Conservation (phyloP, 2,888 invertebrate genomes). For the Chaitophorus viminalis region DNA sequence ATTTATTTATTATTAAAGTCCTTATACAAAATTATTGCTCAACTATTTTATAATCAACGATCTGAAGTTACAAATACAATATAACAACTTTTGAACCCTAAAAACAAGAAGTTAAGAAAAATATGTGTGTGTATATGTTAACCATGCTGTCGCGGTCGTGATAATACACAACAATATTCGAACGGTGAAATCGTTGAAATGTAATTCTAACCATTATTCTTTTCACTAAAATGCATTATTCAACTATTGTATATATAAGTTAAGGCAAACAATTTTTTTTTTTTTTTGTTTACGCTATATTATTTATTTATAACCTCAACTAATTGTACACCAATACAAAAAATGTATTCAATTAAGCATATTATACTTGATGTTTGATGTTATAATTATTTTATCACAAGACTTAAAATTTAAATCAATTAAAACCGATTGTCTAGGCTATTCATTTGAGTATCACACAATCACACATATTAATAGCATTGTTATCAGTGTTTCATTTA, state of each 20-base stretch:
- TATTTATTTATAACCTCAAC: neutral
- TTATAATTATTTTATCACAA: neutral
- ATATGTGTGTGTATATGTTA: neutral
- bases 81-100: neutral
- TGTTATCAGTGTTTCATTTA: slow-evolving; percentile 4
- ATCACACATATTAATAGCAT: neutral
- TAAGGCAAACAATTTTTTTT: neutral
- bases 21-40: slow-evolving; percentile 22
- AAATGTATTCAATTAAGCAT: neutral
- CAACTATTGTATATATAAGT: neutral
- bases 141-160: no score
- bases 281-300: neutral
- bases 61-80: neutral
- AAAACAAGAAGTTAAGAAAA: neutral
- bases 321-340: neutral
- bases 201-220: neutral
- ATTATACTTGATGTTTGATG: neutral
- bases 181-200: neutral
- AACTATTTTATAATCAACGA: neutral
- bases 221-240: neutral
- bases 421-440: neutral
- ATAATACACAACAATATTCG: no score
- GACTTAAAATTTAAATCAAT: neutral
- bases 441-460: slow-evolving; percentile 1
- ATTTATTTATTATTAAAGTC: slow-evolving; percentile 36